Evolutionary conservation across 2,888 invertebrate genomes (phyloP).

Genomic region (Lepeophtheirus nordmannii): DNA sequence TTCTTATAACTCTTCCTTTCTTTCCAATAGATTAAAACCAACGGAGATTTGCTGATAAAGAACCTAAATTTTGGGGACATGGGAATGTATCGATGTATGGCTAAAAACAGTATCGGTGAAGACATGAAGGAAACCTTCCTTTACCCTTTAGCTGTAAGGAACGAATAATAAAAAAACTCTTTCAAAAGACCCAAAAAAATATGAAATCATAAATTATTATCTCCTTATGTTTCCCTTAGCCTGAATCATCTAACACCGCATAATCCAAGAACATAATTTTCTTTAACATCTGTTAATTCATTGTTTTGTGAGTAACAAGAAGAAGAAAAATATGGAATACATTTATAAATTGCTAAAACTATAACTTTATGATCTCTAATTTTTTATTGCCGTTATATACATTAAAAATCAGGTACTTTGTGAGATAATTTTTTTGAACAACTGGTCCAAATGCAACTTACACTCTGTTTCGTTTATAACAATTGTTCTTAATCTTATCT

Average conservation of each 20-base stretch:
- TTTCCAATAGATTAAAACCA: background rate
- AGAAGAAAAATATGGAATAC: background rate
- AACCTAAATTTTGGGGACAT: constrained; percentile 17
- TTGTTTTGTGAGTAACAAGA: too few species aligned
- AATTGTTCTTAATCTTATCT: too few species aligned
- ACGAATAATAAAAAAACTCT: background rate
- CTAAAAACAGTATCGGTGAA: constrained; percentile 5
- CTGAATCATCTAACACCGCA: constrained; percentile 2
- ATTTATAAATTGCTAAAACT: background rate
- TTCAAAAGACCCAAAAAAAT: background rate
- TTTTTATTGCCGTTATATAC: background rate
- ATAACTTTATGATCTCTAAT: background rate
- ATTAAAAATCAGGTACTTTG: too few species aligned
- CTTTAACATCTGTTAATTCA: too few species aligned
- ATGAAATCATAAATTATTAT: background rate
- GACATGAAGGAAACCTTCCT: constrained; percentile 22
- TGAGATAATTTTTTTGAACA: too few species aligned
- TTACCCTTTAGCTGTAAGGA: constrained; percentile 16
- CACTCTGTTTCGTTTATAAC: too few species aligned
- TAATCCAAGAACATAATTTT: background rate
- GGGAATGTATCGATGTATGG: constrained; percentile 19
- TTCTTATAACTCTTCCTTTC: background rate
- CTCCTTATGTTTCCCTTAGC: background rate
- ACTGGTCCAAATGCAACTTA: too few species aligned
- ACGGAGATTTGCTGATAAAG: constrained; percentile 14